These are phyloP conservation scores for Nasonia vitripennis DNA, from an alignment of 1,140 invertebrate species.

Conservation along the genomic window DNA sequence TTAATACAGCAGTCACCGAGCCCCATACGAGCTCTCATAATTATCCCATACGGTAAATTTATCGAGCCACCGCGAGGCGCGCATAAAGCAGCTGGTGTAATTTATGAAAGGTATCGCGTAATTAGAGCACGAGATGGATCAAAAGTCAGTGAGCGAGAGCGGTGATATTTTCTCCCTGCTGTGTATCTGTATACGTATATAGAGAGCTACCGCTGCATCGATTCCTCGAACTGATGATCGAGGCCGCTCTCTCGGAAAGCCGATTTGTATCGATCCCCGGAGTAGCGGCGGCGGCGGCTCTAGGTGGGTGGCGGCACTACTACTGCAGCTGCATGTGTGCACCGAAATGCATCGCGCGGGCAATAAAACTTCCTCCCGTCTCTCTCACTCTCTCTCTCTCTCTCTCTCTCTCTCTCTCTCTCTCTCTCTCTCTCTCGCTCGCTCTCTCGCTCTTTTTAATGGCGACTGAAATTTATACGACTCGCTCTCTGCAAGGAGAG, in stretches of 20 bases:
- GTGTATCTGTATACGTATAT: neutral
- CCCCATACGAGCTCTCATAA: constrained; percentile 30
- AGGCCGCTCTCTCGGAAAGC: constrained; percentile 24
- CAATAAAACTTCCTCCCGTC: constrained; percentile 45
- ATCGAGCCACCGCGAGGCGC: constrained; percentile 12
- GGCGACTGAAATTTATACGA: constrained; percentile 48
- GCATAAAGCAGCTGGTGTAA: constrained; percentile 32
- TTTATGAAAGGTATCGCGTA: constrained; percentile 47
- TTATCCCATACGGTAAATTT: constrained; percentile 37
- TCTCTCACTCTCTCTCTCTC: neutral
- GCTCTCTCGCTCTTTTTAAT: constrained; percentile 41
- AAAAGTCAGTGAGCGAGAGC: constrained; percentile 29
- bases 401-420: neutral
- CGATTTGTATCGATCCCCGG: constrained; percentile 43
- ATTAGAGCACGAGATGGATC: constrained; percentile 52
- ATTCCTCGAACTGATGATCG: constrained; percentile 42
- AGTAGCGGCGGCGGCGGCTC: neutral
- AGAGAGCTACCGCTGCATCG: neutral
- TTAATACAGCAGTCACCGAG: constrained; percentile 15
- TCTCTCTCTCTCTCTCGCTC: too few species aligned
- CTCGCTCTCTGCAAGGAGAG: constrained; percentile 10
- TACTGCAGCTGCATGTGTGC: neutral
- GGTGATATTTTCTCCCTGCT: constrained; percentile 2
- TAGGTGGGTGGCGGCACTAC: constrained; percentile 32
- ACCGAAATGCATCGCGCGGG: constrained; percentile 20